Percentiles rank a stretch among this genome's conserved stretches.
Conservation (phyloP, 2,113 vertebrate species). For the Bubo scandiacus region DNA sequence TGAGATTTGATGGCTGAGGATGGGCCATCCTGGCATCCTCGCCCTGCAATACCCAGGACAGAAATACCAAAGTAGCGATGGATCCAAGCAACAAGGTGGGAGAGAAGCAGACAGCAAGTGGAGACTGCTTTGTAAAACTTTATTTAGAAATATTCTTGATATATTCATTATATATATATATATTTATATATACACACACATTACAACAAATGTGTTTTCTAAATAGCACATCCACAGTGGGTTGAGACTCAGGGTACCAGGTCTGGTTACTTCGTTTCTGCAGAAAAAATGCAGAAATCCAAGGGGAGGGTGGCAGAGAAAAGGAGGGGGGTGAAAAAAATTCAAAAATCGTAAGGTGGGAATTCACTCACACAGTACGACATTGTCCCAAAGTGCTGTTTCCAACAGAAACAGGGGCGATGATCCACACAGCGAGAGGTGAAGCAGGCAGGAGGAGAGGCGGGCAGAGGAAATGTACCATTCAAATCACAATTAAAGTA, state of each 20-base stretch:
- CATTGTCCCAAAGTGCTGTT: slow-evolving; percentile 69
- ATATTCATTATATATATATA: slow-evolving; percentile 85
- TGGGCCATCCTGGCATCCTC: neutral
- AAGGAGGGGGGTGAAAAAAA: neutral
- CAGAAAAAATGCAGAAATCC: slow-evolving; percentile 82
- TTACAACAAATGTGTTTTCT: slow-evolving; percentile 83
- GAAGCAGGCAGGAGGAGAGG: slow-evolving; percentile 58
- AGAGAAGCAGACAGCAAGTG: neutral
- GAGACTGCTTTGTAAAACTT: slow-evolving; percentile 79
- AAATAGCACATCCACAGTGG: slow-evolving; percentile 80
- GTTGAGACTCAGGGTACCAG: slow-evolving; percentile 79
- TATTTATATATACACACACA: slow-evolving; percentile 78
- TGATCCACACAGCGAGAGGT: slow-evolving; percentile 62
- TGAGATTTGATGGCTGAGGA: neutral
- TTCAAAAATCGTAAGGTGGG: neutral
- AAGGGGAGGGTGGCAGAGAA: neutral
- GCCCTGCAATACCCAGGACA: fast-evolving
- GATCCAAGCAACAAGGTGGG: fast-evolving
- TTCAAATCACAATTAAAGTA: slow-evolving; percentile 71
- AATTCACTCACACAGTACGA: slow-evolving; percentile 75
- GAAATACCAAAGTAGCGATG: fast-evolving
- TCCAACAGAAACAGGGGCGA: neutral
- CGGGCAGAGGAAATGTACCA: slow-evolving; percentile 78
- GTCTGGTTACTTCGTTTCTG: slow-evolving; percentile 80
- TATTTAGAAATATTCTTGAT: slow-evolving; percentile 88